Conservation (phyloP, 1,140 invertebrate species). For the Ceratoteleas bidentatus region DNA sequence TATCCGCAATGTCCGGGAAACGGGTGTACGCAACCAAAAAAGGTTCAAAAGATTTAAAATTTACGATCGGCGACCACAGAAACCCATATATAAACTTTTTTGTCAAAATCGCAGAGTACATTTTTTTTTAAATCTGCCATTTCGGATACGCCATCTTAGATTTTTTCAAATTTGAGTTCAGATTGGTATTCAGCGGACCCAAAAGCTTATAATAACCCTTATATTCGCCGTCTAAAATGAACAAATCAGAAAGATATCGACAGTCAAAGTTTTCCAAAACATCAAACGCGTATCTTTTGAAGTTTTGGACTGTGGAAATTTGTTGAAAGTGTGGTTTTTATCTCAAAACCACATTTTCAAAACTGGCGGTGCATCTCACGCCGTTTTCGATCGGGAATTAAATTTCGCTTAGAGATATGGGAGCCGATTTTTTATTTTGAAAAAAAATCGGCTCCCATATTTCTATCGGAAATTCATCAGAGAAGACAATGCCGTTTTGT, state of each 20-base stretch:
- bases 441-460: no score
- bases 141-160: neutral
- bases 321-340: no score
- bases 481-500: neutral
- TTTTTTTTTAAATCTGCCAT: neutral
- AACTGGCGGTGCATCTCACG: no score
- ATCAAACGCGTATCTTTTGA: neutral
- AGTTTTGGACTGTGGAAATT: no score
- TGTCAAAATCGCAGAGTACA: neutral
- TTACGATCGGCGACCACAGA: neutral
- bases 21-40: neutral
- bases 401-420: no score
- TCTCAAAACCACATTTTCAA: neutral
- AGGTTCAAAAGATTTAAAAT: neutral
- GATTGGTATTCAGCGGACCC: neutral
- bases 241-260: neutral
- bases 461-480: no score
- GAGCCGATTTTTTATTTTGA: no score
- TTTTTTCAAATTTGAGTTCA: conserved; percentile 3
- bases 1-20: neutral
- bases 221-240: neutral
- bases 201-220: conserved; percentile 1
- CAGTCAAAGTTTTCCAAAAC: neutral
- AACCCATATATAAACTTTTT: neutral
- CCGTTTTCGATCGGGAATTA: no score